These are phyloP conservation scores for Chelon auratus DNA, from an alignment of 2,797 vertebrate genomes.

Conservation along the genomic window DNA sequence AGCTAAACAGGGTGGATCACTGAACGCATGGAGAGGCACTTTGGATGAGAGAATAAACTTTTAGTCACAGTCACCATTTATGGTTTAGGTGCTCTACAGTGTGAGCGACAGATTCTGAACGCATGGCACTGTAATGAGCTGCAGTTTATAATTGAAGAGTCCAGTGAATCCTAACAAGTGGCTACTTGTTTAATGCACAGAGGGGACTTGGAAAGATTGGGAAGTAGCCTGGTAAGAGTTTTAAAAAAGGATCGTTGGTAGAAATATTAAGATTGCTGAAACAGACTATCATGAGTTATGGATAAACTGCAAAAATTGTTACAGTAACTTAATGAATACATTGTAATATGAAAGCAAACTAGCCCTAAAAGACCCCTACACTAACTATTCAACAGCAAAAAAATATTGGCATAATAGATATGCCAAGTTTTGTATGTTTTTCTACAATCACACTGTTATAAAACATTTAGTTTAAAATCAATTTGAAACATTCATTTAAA, in stretches of 20 bases:
- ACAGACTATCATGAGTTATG: background rate
- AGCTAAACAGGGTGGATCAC: conserved; percentile 63
- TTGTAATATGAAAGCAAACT: background rate
- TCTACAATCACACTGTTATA: background rate
- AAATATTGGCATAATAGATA: too few species aligned
- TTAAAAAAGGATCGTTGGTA: background rate
- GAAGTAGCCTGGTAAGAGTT: background rate
- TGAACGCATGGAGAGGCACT: conserved; percentile 41
- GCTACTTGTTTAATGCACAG: background rate
- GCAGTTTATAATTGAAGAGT: background rate
- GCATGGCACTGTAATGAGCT: conserved; percentile 18
- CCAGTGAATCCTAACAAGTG: conserved; percentile 4
- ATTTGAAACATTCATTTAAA: background rate
- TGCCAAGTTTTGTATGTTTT: background rate
- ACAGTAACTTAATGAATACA: background rate
- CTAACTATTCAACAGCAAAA: background rate
- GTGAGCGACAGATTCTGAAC: conserved; percentile 25
- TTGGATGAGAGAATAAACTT: conserved; percentile 34
- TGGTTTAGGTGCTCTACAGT: conserved; percentile 31
- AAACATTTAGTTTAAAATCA: background rate
- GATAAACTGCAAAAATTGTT: background rate
- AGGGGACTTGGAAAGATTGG: background rate
- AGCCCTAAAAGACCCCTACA: background rate
- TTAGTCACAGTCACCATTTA: conserved; percentile 45
- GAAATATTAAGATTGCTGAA: background rate